Evolutionary conservation across 2,888 invertebrate genomes (phyloP), one percentile per base, ranked within the genome.

Genomic region (Microplitis manilae): DNA sequence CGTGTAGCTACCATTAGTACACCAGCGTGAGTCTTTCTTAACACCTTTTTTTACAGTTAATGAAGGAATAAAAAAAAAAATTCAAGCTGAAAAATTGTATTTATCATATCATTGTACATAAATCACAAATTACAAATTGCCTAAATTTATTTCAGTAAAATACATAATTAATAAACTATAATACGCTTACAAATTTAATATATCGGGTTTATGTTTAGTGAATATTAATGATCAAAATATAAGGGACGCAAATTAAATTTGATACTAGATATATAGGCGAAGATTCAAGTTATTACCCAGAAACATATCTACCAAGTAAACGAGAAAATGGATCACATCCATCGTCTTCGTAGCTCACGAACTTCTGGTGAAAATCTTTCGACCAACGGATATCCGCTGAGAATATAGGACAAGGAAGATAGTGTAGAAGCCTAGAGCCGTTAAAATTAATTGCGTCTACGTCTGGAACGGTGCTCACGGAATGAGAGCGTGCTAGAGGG

Each of bases 371-470:
- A 61, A 60, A 68, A 72, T 72, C 76, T 76, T 67, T 76, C 68
- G 71, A 60, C 72, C 61, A 72, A 38, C 61, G 50, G 50, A 74
- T 68, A 74, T 72, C 68, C 68, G 76, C 17, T 59, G 68, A 72
- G 71, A 71, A 40, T 50, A 5, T 13, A 39, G 68, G 65, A 60
- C 41, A 59, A 59, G 39, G 71, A 38, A 71, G 60, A 59, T 65
- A 60, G 72, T 73, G 62, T 65, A 68, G 72, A 68, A 67, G 61
- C 76, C 70, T 75, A 79, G 73, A 73, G 75, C 75, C 77, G 79
- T 80, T 81, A 79, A 79, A 81, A 81, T 81, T 81, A 80, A 81
- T 81, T 79, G 81, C 79, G 80, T 76, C 79, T 77, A 77, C 76
- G 79, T 79, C 79, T 77, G 73, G 60, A 76, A 79, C 76, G 50